A percentile compares a stretch with the other conserved stretches of the same genome.
Evolutionary conservation across 2,797 vertebrate genomes (phyloP).

Genomic region (Bradypodion ventrale): DNA sequence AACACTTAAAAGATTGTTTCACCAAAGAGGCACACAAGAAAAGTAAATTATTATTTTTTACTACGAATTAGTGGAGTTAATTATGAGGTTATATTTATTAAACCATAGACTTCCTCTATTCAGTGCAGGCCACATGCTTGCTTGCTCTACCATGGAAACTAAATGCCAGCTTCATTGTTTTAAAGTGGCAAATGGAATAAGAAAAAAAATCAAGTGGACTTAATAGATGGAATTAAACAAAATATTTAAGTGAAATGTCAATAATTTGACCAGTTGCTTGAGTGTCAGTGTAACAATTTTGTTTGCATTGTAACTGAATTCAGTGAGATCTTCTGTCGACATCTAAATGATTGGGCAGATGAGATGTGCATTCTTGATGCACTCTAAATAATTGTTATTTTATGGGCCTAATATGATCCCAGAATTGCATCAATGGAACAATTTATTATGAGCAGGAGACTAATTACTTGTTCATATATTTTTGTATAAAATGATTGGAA

Average conservation of each 20-base stretch:
- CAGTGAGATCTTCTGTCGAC: background rate
- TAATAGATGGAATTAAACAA: slow-evolving; percentile 2
- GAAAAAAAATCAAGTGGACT: slow-evolving; percentile 1
- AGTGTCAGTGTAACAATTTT: background rate
- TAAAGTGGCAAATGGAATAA: slow-evolving; percentile 34
- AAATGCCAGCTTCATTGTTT: slow-evolving; percentile 45
- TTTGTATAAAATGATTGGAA: too few species aligned
- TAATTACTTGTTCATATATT: too few species aligned
- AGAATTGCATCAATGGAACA: too few species aligned
- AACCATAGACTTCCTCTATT: slow-evolving; percentile 3
- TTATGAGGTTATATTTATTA: slow-evolving; percentile 17
- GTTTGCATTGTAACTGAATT: background rate
- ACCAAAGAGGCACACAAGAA: background rate
- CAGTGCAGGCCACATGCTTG: background rate
- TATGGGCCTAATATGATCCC: too few species aligned
- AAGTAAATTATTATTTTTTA: slow-evolving; percentile 9
- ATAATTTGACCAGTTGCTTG: background rate
- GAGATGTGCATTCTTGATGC: too few species aligned
- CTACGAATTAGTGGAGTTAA: slow-evolving; percentile 3
- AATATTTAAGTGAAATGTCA: background rate
- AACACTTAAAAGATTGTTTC: slow-evolving; percentile 2
- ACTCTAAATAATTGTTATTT: too few species aligned
- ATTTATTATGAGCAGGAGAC: too few species aligned
- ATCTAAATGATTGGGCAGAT: too few species aligned
- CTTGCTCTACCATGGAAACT: background rate